These are phyloP conservation scores for Tridacna crocea DNA, from an alignment of 2,888 invertebrate species.

Conservation along the genomic window DNA sequence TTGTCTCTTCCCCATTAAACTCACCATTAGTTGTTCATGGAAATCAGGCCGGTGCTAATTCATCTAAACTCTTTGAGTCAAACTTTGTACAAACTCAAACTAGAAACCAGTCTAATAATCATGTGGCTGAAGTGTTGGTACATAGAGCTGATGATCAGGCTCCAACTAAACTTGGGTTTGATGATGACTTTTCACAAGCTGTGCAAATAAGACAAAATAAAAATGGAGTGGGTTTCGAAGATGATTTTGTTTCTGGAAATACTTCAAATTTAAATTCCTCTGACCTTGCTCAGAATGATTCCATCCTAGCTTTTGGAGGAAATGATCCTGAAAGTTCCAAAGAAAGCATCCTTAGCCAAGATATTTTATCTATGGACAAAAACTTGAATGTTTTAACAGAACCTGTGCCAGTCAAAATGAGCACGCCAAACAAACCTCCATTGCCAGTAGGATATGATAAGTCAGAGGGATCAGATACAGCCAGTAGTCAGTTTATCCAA, in stretches of 20 bases:
- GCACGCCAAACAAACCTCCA: conserved; percentile 57
- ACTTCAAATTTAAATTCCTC: conserved; percentile 28
- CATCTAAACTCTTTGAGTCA: conserved; percentile 42
- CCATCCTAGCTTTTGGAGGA: conserved; percentile 61
- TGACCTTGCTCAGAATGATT: conserved; percentile 58
- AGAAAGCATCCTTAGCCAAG: conserved; percentile 17
- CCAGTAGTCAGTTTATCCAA: conserved; percentile 36
- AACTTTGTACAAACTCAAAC: conserved; percentile 58
- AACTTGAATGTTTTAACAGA: conserved; percentile 48
- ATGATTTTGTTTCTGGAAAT: conserved; percentile 51
- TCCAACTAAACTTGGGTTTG: conserved; percentile 46
- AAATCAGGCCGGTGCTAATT: conserved; percentile 47
- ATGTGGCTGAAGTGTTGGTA: conserved; percentile 60
- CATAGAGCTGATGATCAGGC: conserved; percentile 48
- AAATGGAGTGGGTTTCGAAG: conserved; percentile 52
- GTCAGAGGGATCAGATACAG: conserved; percentile 49
- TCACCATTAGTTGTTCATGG: conserved; percentile 32
- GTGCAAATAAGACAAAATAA: conserved; percentile 46
- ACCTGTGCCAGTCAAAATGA: conserved; percentile 62
- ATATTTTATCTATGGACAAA: conserved; percentile 42
- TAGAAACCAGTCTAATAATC: conserved; percentile 50
- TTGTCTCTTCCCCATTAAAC: conserved; percentile 22
- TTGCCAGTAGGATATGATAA: conserved; percentile 39
- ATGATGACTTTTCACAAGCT: conserved; percentile 54
- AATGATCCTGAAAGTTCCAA: conserved; percentile 37